Evolutionary conservation across 1,140 invertebrate genomes (phyloP).

Genomic region (Periplaneta americana): DNA sequence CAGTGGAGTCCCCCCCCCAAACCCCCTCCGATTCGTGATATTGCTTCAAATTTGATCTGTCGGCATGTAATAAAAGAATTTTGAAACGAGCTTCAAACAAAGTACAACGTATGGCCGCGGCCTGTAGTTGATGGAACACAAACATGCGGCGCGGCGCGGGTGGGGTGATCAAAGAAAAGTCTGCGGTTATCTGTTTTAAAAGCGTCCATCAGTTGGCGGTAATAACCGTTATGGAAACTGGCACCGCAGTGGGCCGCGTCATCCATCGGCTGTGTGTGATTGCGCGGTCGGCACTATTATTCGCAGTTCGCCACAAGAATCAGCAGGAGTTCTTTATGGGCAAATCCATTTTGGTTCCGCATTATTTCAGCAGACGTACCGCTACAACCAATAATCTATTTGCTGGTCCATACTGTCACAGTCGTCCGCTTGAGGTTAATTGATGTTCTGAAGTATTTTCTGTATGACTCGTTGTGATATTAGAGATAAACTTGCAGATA

Average conservation of each 20-base stretch:
- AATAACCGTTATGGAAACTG: background rate
- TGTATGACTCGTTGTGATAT: too few species aligned
- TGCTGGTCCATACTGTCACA: background rate
- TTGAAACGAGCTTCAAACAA: background rate
- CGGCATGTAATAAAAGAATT: background rate
- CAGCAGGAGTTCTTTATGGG: background rate
- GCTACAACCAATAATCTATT: background rate
- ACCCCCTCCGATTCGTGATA: background rate
- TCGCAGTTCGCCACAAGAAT: background rate
- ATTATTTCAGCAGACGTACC: background rate
- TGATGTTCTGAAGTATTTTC: too few species aligned
- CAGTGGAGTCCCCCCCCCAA: background rate
- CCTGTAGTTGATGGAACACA: background rate
- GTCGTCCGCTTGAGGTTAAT: too few species aligned
- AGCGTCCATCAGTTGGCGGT: background rate
- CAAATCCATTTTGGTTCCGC: background rate
- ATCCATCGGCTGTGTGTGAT: background rate
- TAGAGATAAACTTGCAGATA: too few species aligned
- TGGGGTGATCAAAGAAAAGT: background rate
- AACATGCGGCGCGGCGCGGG: background rate
- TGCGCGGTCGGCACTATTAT: background rate
- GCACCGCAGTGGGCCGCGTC: background rate
- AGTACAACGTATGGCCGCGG: background rate
- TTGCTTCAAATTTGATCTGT: background rate
- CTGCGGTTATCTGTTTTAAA: background rate